Percentiles rank a stretch among this genome's conserved stretches.
These are phyloP conservation scores for Halocynthia aurantium DNA, from an alignment of 23 tunicate genomes.

Conservation along the genomic window DNA sequence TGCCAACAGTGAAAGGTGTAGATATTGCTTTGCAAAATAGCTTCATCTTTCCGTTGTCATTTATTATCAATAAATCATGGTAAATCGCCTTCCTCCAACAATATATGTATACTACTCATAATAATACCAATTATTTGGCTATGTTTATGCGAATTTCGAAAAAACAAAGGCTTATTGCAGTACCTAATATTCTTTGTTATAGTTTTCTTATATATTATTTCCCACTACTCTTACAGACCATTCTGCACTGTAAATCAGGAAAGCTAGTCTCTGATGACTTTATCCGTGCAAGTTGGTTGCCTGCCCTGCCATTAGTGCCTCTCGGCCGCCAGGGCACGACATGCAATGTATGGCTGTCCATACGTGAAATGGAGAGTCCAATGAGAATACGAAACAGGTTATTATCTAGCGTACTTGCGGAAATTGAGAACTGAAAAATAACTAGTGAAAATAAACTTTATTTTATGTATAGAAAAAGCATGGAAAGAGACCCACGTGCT, in stretches of 20 bases:
- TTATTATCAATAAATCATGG: too few relatives aligned
- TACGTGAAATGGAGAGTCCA: conserved; percentile 54
- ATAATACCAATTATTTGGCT: background rate
- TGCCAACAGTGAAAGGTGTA: too few relatives aligned
- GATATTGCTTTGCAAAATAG: too few relatives aligned
- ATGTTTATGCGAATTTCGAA: background rate
- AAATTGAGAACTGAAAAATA: too few relatives aligned
- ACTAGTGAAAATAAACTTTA: too few relatives aligned
- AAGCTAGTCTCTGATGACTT: conserved; percentile 35
- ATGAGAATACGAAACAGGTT: conserved; percentile 35
- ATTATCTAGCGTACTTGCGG: background rate
- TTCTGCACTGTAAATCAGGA: conserved; percentile 62
- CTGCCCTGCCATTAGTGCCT: conserved; percentile 59
- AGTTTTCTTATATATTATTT: too few relatives aligned
- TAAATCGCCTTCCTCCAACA: too few relatives aligned
- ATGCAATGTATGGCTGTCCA: conserved; percentile 54
- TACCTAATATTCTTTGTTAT: too few relatives aligned
- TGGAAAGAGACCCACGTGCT: conserved; percentile 1
- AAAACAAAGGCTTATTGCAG: too few relatives aligned
- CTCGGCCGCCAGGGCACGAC: conserved; percentile 59
- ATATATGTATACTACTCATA: too few relatives aligned
- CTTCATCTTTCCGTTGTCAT: too few relatives aligned
- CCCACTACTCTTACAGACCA: background rate
- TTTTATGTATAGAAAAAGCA: background rate
- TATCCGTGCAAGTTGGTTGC: conserved; percentile 34